Evolutionary conservation across 2,888 invertebrate species (phyloP), one percentile per base, ranked within the genome.

Genomic region (Heterodera filipjevi): DNA sequence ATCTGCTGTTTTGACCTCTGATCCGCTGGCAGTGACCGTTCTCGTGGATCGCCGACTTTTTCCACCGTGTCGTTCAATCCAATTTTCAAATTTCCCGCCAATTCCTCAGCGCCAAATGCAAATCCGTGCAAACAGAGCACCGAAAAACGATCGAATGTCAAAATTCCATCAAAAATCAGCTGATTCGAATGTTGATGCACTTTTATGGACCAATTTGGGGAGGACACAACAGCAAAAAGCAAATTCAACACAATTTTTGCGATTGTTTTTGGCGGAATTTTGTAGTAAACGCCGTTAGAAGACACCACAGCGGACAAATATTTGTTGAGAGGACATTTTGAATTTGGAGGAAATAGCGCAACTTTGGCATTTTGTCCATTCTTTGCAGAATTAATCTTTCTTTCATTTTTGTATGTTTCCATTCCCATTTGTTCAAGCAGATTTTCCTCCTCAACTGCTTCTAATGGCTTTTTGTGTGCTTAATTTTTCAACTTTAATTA

Each of bases 81-180:
- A 27, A 59, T 59, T 59, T 59, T 59, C n/a, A 59, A 59, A 59
- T 59, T 22, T 27, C 59, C 59, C 59, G 59, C 59, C 59, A 59
- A 59, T 59, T 59, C 59, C 5, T n/a, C 59, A 12, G 59, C 59
- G 59, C 27, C 59, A 59, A 59, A 59, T 59, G n/a, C 27, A 59
- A 27, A 59, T 27, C 6, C 59, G 12, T 59, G n/a, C 12, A 1
- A 1, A 59, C 59, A 12, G 8, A 27, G n/a, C 27, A 59, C 59
- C 59, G 0, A 59, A 59, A 59, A 59, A 59, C 12, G 59, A 2
- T 59, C 27, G 27, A 59, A 59, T 59, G 59, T 59, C 27, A 59
- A 59, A 59, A 27, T 59, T 5, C 27, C 59, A 59, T 59, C 59
- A 27, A 59, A 59, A 22, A 27, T 10, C 2, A 6, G 10, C 59